These are phyloP conservation scores for Guaruba guarouba DNA, from an alignment of 2,113 vertebrate species.

Conservation along the genomic window DNA sequence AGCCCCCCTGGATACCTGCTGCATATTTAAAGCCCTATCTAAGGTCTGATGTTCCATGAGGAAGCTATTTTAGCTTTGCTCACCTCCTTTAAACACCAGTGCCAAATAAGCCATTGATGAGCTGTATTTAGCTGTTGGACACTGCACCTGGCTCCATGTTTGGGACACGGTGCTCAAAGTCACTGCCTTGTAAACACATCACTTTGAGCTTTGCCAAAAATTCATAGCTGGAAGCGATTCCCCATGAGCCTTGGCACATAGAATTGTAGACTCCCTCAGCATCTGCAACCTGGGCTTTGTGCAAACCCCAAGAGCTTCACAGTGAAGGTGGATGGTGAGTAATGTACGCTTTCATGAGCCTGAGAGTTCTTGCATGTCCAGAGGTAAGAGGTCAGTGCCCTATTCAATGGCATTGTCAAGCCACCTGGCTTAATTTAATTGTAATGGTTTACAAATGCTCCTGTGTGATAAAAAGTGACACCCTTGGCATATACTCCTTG, in stretches of 20 bases:
- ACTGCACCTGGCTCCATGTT: accelerated
- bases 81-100: background rate
- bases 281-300: background rate
- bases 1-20: background rate
- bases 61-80: background rate
- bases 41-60: background rate
- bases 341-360: background rate
- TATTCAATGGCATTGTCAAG: background rate
- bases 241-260: accelerated
- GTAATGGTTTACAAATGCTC: background rate
- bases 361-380: background rate
- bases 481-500: background rate
- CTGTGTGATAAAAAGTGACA: background rate
- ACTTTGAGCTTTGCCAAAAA: background rate
- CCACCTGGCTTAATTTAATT: background rate
- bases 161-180: background rate
- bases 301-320: background rate
- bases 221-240: background rate
- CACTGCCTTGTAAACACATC: background rate
- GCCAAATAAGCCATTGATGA: accelerated
- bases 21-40: background rate
- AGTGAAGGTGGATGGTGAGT: background rate
- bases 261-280: background rate
- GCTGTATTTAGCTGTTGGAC: background rate
- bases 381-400: background rate